phyloP scores from a whole-genome alignment of 2,797 vertebrate species.

The Rhinichthys osculus region DNA sequence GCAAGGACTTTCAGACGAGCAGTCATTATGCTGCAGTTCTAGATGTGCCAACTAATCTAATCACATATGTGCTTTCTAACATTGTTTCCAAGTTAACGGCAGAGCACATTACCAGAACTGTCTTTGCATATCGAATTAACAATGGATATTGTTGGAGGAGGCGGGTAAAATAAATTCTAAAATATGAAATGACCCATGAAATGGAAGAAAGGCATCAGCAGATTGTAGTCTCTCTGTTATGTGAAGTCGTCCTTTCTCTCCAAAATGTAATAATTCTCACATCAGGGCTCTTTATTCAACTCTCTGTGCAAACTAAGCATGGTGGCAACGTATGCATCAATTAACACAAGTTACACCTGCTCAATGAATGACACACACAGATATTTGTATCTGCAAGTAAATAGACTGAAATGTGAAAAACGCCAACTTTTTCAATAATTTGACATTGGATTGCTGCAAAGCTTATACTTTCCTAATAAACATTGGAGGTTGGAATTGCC shows the following conservation, averaged over 20 bases:
- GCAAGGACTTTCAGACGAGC: neutral
- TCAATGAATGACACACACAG: neutral
- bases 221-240: constrained; percentile 3
- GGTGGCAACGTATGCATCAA: neutral
- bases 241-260: neutral
- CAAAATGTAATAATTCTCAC: constrained; percentile 29
- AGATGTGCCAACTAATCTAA: constrained; percentile 25
- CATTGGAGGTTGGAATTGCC: neutral
- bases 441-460: neutral
- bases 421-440: neutral
- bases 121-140: constrained; percentile 35
- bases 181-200: constrained; percentile 48
- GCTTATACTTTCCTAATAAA: neutral
- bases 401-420: neutral
- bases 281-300: constrained; percentile 2
- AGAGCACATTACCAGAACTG: constrained; percentile 17
- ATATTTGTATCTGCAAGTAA: neutral
- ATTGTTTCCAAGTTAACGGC: constrained; percentile 35
- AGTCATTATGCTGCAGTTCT: constrained; percentile 18
- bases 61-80: constrained; percentile 40
- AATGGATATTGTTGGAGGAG: constrained; percentile 25
- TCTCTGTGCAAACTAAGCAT: constrained; percentile 19
- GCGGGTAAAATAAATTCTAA: constrained; percentile 8
- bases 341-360: neutral
- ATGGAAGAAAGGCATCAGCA: constrained; percentile 12